These are phyloP conservation scores for Zosterops lateralis DNA, from an alignment of 2,113 vertebrate genomes.

Conservation along the genomic window DNA sequence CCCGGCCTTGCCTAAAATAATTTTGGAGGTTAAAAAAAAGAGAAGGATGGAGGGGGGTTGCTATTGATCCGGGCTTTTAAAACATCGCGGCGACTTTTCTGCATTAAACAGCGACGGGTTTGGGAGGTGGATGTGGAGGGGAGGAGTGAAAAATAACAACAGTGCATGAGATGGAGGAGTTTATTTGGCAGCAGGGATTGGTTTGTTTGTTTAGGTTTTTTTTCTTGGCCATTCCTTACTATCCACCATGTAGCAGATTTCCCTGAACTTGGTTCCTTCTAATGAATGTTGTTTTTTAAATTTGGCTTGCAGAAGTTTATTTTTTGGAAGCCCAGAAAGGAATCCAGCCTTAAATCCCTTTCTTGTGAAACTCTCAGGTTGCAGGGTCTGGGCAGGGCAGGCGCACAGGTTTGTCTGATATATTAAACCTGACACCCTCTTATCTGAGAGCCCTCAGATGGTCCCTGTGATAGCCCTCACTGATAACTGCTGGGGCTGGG, in stretches of 20 bases:
- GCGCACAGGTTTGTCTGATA: background rate
- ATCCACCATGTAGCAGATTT: background rate
- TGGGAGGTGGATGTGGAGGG: background rate
- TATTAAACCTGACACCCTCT: conserved; percentile 57
- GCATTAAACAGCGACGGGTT: background rate
- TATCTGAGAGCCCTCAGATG: conserved; percentile 55
- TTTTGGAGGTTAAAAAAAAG: conserved; percentile 51
- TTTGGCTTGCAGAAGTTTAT: conserved; percentile 31
- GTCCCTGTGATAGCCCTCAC: background rate
- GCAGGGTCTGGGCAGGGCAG: conserved; percentile 45
- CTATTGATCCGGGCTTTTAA: conserved; percentile 32
- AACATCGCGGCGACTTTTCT: background rate
- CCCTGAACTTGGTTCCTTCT: background rate
- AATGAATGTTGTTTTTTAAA: background rate
- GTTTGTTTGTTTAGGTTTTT: background rate
- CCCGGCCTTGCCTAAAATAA: conserved; percentile 46
- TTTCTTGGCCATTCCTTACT: background rate
- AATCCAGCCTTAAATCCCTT: conserved; percentile 66
- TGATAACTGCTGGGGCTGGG: conserved; percentile 49
- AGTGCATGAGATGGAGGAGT: background rate
- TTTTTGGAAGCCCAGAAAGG: conserved; percentile 69
- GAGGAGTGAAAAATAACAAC: conserved; percentile 18
- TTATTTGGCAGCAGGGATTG: background rate
- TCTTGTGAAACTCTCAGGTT: conserved; percentile 61
- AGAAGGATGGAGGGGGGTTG: background rate